Evolutionary conservation across 2,113 vertebrate species (phyloP).

Genomic region (Nesoenas mayeri): DNA sequence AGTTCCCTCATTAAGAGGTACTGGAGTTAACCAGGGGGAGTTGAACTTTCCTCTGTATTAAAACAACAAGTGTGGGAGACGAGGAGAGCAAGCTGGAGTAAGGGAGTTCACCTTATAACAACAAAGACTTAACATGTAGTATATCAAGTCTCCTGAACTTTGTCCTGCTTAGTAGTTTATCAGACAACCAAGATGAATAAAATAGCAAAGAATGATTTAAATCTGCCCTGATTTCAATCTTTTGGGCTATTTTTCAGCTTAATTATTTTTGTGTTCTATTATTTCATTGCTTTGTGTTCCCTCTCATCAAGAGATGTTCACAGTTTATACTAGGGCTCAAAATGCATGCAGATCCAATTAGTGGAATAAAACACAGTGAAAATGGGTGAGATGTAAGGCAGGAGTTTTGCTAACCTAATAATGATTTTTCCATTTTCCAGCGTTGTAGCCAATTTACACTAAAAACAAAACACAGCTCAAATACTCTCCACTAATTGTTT

Average conservation of each 20-base stretch:
- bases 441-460: not conserved
- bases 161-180: conserved; percentile 56
- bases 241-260: conserved; percentile 29
- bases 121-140: conserved; percentile 54
- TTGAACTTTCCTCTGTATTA: conserved; percentile 72
- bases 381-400: not conserved
- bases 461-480: not conserved
- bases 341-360: not conserved
- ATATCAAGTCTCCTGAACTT: conserved; percentile 59
- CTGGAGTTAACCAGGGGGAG: conserved; percentile 63
- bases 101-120: conserved; percentile 54
- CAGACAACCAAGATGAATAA: conserved; percentile 42
- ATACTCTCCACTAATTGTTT: not conserved
- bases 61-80: conserved; percentile 73
- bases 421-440: not conserved
- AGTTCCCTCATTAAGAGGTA: conserved; percentile 66
- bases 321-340: conserved; percentile 1
- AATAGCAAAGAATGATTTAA: conserved; percentile 33
- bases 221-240: conserved; percentile 44
- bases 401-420: not conserved
- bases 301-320: not conserved
- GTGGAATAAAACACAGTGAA: not conserved
- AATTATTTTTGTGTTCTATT: conserved; percentile 21
- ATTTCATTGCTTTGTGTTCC: not conserved
- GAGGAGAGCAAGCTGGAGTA: conserved; percentile 37